These are phyloP conservation scores for Aphelenchoides besseyi DNA, from an alignment of 1,140 invertebrate genomes.

Conservation along the genomic window DNA sequence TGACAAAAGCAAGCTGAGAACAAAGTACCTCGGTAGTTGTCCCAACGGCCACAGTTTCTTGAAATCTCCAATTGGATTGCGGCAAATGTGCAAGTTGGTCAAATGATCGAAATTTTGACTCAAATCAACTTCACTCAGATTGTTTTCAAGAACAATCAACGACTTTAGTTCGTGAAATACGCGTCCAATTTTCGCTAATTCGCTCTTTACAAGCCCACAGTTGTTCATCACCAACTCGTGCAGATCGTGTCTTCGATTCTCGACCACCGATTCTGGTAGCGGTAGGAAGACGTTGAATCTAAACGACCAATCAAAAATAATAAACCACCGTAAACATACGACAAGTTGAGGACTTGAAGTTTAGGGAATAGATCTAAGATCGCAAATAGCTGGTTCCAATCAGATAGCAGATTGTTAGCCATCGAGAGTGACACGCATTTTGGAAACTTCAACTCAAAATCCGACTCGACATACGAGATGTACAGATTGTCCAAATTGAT, in stretches of 20 bases:
- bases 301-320: neutral
- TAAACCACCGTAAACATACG: constrained; percentile 9
- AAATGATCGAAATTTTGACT: neutral
- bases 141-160: constrained; percentile 35
- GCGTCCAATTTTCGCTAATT: constrained; percentile 6
- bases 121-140: constrained; percentile 28
- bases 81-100: neutral
- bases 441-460: neutral
- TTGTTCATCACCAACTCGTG: constrained; percentile 22
- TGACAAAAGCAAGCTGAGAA: neutral
- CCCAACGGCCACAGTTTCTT: neutral
- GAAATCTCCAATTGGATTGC: constrained; percentile 13
- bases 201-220: constrained; percentile 23
- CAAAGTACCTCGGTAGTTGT: neutral
- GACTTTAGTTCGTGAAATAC: constrained; percentile 27
- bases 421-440: constrained; percentile 4
- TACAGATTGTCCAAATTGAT: constrained; percentile 1
- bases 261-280: neutral
- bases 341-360: constrained; percentile 25
- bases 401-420: constrained; percentile 1
- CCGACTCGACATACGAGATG: constrained; percentile 8
- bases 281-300: constrained; percentile 28
- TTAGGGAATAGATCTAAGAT: constrained; percentile 20
- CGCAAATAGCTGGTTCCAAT: constrained; percentile 16
- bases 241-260: neutral